Evolutionary conservation across 2,888 invertebrate genomes (phyloP).

Genomic region (Gonocerus acuteangulatus): DNA sequence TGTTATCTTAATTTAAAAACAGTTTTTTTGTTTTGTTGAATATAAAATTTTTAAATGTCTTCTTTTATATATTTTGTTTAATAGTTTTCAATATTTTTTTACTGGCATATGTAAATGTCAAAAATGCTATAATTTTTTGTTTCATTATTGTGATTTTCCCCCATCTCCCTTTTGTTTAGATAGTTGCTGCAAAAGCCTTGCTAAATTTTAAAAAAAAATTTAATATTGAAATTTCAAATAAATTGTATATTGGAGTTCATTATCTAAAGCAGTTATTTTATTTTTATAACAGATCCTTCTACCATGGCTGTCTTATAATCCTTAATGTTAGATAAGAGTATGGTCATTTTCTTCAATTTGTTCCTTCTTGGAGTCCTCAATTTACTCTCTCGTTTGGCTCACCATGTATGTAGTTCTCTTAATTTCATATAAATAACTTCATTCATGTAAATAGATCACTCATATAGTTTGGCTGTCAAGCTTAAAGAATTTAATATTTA

Average conservation of each 20-base stretch:
- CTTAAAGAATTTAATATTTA: neutral
- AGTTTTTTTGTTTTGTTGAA: too few relatives aligned
- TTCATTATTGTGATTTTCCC: too few relatives aligned
- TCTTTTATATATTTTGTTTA: too few relatives aligned
- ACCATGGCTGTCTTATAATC: conserved; percentile 16
- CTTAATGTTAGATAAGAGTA: conserved; percentile 25
- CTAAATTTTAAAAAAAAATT: too few relatives aligned
- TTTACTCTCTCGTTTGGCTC: conserved; percentile 24
- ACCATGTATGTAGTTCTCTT: conserved; percentile 24
- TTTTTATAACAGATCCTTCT: conserved; percentile 23
- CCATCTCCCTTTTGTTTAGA: too few relatives aligned
- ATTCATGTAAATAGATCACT: neutral
- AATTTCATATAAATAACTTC: conserved; percentile 3
- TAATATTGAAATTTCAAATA: too few relatives aligned
- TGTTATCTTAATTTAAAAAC: too few relatives aligned
- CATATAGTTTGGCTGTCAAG: neutral
- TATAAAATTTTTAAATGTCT: too few relatives aligned
- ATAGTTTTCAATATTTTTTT: too few relatives aligned
- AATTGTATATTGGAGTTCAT: neutral
- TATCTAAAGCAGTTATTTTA: conserved; percentile 21
- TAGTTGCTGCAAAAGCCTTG: too few relatives aligned
- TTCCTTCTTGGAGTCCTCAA: conserved; percentile 25
- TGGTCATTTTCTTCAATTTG: conserved; percentile 27
- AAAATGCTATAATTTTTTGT: too few relatives aligned
- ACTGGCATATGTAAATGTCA: too few relatives aligned